phyloP scores from a whole-genome alignment of 2,888 invertebrate species.

The Trachelus troglodyta region DNA sequence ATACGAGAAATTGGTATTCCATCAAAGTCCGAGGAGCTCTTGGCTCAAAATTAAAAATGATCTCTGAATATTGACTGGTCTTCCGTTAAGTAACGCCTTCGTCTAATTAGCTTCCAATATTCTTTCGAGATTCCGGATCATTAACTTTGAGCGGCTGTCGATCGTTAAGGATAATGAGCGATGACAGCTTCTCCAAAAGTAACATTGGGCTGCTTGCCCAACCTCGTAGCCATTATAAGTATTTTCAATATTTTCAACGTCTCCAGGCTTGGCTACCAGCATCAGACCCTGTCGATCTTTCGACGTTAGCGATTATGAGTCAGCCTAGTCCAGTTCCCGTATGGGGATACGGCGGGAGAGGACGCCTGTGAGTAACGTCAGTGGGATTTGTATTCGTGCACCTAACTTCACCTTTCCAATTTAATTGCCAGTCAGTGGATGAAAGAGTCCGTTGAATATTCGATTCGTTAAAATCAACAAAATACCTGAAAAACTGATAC shows the following conservation, averaged over 20 bases:
- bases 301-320: not conserved
- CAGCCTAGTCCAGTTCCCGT: not conserved
- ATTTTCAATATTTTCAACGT: not conserved
- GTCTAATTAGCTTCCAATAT: slow-evolving; percentile 50
- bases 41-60: not conserved
- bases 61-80: not conserved
- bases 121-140: slow-evolving; percentile 42
- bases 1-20: not conserved
- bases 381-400: not conserved
- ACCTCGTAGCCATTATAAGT: not conserved
- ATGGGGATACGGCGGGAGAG: not conserved
- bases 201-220: not conserved
- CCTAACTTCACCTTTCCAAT: not conserved
- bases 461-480: not conserved
- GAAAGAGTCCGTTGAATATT: not conserved
- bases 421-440: not conserved
- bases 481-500: not conserved
- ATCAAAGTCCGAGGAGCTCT: not conserved
- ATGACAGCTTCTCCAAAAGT: slow-evolving; percentile 28
- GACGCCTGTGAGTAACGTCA: not conserved
- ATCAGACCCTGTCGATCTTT: not conserved
- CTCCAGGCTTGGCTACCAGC: not conserved
- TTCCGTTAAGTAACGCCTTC: slow-evolving; percentile 40
- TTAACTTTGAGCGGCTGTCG: slow-evolving; percentile 34
- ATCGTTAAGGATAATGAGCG: slow-evolving; percentile 42